These are phyloP conservation scores for Labia minor DNA, from an alignment of 2,888 invertebrate species.

Conservation along the genomic window DNA sequence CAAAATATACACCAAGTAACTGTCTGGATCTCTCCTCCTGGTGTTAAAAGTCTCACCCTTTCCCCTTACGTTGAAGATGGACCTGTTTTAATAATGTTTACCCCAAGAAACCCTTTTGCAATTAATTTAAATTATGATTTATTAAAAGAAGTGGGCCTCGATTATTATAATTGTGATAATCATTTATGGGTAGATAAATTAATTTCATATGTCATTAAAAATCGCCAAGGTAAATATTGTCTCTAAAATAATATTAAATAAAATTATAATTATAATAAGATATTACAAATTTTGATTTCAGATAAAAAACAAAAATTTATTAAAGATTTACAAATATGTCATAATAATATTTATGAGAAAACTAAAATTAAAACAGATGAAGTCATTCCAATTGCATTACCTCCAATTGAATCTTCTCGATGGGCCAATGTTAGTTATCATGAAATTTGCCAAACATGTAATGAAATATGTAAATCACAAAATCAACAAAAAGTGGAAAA, in stretches of 20 bases:
- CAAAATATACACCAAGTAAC: slow-evolving; percentile 49
- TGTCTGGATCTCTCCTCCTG: slow-evolving; percentile 58
- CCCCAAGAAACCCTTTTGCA: slow-evolving; percentile 60
- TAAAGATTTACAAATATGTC: background rate
- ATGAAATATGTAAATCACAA: background rate
- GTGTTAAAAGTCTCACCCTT: slow-evolving; percentile 56
- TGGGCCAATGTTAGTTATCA: background rate
- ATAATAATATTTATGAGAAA: background rate
- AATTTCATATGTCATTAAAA: slow-evolving; percentile 34
- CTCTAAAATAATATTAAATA: no score
- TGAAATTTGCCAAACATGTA: background rate
- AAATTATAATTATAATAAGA: background rate
- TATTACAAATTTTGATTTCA: background rate
- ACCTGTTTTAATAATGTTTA: slow-evolving; percentile 65
- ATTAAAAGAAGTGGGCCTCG: slow-evolving; percentile 62
- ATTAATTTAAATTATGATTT: slow-evolving; percentile 56
- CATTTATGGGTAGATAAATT: slow-evolving; percentile 40
- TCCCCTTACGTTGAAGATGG: slow-evolving; percentile 56
- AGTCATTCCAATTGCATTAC: background rate
- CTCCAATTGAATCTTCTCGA: background rate
- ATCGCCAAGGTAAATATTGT: slow-evolving; percentile 21
- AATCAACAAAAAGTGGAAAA: background rate
- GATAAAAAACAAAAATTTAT: background rate
- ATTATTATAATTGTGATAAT: slow-evolving; percentile 58
- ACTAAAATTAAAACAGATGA: background rate